These are phyloP conservation scores for Salvelinus namaycush DNA, from an alignment of 2,113 vertebrate species.

Conservation along the genomic window DNA sequence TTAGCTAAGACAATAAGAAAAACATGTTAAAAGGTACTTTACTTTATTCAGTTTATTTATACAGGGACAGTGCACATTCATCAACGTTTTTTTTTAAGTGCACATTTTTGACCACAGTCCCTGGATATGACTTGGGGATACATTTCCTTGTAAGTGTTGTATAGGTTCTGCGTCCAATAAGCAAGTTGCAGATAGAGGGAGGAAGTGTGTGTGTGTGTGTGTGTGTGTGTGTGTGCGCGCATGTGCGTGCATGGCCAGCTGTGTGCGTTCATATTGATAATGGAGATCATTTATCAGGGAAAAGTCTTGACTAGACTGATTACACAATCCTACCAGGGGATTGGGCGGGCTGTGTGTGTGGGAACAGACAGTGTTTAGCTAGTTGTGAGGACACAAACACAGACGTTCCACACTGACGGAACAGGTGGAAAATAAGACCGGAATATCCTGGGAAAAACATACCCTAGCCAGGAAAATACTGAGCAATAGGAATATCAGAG, in stretches of 20 bases:
- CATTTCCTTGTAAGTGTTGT: too few species aligned
- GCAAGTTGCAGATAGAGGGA: too few species aligned
- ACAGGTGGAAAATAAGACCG: neutral
- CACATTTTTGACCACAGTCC: too few species aligned
- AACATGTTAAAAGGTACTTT: too few species aligned
- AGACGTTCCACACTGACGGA: neutral
- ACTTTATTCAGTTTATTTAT: too few species aligned
- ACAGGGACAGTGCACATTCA: too few species aligned
- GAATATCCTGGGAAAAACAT: neutral
- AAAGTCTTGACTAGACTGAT: neutral
- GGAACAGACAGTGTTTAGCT: neutral
- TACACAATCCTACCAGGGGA: neutral
- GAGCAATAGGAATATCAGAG: neutral
- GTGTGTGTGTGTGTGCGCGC: conserved; percentile 5
- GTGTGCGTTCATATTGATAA: conserved; percentile 8
- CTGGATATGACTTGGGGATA: too few species aligned
- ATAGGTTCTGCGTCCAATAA: too few species aligned
- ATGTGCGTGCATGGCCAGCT: neutral
- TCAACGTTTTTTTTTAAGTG: too few species aligned
- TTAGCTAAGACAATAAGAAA: too few species aligned
- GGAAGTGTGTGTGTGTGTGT: neutral
- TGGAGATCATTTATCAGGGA: conserved; percentile 1
- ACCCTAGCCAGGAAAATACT: conserved; percentile 3
- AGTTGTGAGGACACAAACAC: neutral
- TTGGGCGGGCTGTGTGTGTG: neutral